Base-by-base conservation (phyloP, 2,113 vertebrate species). In the Gambusia affinis region DNA sequence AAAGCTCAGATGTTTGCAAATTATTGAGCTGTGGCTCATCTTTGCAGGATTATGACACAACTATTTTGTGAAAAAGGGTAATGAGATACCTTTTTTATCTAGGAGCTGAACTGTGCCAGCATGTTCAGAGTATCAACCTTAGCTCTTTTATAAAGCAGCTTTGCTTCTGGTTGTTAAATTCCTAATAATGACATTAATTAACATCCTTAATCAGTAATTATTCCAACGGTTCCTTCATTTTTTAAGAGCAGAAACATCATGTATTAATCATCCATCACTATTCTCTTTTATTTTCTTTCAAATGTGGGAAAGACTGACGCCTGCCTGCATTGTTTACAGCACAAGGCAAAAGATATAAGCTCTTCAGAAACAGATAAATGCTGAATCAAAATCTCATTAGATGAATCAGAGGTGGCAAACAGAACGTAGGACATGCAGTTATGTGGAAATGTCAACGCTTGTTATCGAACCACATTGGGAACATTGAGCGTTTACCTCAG, bases 361-460 rank as follows among this genome's bases (percentile, higher is more conserved):
- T 79, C 68, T 76, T 51, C 29, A 72, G 54, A 84, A 73, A 80
- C 8, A 3, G 63, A 78, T 75, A 44, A 79, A 80, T 72, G 68
- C 79, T 27, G 69, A 80, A 76, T 70, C 63, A 29, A 44, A 27
- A 76, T 54, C 44, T 39, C 27, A 42, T 73, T 44, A 60, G 72
- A 60, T 71, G 73, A 82, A 70, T 84, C 76, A 72, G 51, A 72
- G 61, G 33, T 35, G 3, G 71, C 22, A 30, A 67, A 64, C 42
- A 28, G 71, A 42, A 51, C 72, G 75, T 29, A 35, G 57, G 68
- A 60, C 57, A 1, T 4, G 11, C 37, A 35, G 64, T 67, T 63
- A 70, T 68, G 77, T 54, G 76, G 15, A 84, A 79, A 83, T 80
- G 78, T 78, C 80, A 82, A 30, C 30, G 76, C 73, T 68, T 76